Evolutionary conservation across 2,797 vertebrate species (phyloP), one percentile per base, ranked within the genome.

Genomic region (Gadopsis bispinosus): DNA sequence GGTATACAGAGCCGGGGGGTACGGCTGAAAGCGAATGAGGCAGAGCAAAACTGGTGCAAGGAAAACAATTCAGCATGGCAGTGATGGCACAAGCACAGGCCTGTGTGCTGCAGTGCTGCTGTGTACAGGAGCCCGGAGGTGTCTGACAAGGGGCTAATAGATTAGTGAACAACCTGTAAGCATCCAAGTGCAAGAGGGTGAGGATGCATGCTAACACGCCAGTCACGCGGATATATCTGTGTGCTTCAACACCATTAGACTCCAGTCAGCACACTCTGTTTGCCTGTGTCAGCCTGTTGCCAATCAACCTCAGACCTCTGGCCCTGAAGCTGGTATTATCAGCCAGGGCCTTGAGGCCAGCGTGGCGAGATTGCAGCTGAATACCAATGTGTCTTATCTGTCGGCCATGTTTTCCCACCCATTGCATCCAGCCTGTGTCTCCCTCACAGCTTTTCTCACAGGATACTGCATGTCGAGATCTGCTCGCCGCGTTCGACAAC

Each of bases 351-450:
- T 73, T 0, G 48, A 77, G 85, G 84, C 83, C 66, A 26, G 71
- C 4, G 2, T n/a, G 59, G 63, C 5, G 14, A 45, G 68, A 85
- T 17, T 17, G 75, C 85, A 63, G 87, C 81, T 62, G 93, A 93
- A 94, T 93, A 91, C 91, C 80, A 89, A 93, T 92, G 81, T 50
- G 67, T 79, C 82, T 90, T 88, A 89, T 89, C 90, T 84, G 84
- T 66, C 77, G 29, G 72, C 81, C 79, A 73, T 83, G 71, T 89
- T 89, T 90, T 88, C 77, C 79, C 63, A 76, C 51, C 71, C 45
- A 41, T 80, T 88, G 66, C 83, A 74, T 81, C 73, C 85, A 61
- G 74, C 56, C 54, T 66, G 66, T 17, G 51, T 69, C 70, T 80
- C 70, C 77, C 66, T 65, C 61, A 12, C 76, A 55, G 73, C 60